Conservation (phyloP, 1,140 invertebrate species). For the Brachionus plicatilis region DNA sequence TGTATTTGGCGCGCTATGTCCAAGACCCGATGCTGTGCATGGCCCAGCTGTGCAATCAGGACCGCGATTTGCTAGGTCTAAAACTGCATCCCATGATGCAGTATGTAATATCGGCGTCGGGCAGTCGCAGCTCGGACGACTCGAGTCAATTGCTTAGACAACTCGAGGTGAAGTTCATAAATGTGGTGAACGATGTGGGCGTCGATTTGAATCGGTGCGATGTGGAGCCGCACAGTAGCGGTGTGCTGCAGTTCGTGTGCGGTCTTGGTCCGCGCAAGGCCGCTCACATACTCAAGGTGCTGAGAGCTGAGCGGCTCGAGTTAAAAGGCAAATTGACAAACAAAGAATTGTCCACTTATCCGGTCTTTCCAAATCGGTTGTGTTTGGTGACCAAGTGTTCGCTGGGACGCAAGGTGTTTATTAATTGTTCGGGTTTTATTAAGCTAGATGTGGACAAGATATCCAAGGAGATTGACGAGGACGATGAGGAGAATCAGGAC, state of each 20-base stretch:
- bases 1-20: conserved; percentile 80
- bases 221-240: conserved; percentile 73
- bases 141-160: conserved; percentile 44
- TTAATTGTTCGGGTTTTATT: conserved; percentile 98
- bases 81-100: conserved; percentile 78
- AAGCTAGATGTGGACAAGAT: conserved; percentile 93
- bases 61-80: conserved; percentile 90
- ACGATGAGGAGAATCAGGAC: neutral
- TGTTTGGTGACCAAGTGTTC: conserved; percentile 50
- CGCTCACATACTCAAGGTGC: neutral
- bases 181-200: conserved; percentile 92
- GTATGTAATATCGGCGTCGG: conserved; percentile 34
- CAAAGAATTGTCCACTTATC: neutral
- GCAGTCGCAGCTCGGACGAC: neutral
- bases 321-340: neutral
- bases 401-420: conserved; percentile 66
- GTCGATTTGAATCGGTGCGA: conserved; percentile 92
- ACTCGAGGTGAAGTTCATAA: conserved; percentile 82
- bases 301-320: neutral
- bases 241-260: conserved; percentile 90
- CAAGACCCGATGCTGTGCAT: conserved; percentile 95
- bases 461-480: conserved; percentile 65
- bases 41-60: conserved; percentile 83
- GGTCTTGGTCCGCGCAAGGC: conserved; percentile 92
- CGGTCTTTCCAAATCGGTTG: conserved; percentile 10